Evolutionary conservation across 1,140 invertebrate genomes (phyloP), one percentile per base, ranked within the genome.

Genomic region (Cataglyphis hispanica): DNA sequence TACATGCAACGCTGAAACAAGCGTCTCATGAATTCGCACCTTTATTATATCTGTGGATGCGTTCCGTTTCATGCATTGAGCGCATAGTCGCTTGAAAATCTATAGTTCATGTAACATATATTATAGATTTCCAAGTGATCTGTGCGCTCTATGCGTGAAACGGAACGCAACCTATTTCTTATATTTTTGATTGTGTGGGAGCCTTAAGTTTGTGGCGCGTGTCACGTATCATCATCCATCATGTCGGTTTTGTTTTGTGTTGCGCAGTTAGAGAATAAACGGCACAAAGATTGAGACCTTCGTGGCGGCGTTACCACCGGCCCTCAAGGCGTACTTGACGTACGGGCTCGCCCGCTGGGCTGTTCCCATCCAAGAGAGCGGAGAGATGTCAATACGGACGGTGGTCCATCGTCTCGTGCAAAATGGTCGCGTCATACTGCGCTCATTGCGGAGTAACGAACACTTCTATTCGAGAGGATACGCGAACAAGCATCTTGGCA

Each of bases 381-480:
- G 81, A 90, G 95, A 95, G 22, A 96, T 96, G 96, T 96, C 96
- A 91, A 94, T 96, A 90, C 94, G 96, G 90, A 91, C 95, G 66
- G 90, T 93, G 43, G 94, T 94, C 40, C 91, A 94, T 90, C 95
- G 95, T 93, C 91, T 96, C 25, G 78, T 95, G 87, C 96, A 96
- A 95, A 95, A 96, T 96, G 96, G 96, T 96, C 96, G 95, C 86
- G 92, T 94, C 84, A 86, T 95, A 88, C 61, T 96, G 66, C 95
- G 94, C 84, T 93, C 93, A 86, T 89, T 95, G 75, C 95, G 93
- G 89, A 95, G 95, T 91, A 93, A 94, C 89, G 94, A 96, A 80
- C 92, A 92, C 91, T 92, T 93, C 85, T 90, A 87, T 86, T 86
- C 89, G 78, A 89, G 81, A 76, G 86, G 40, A 60, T 89, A 91